Conservation (phyloP, 2,113 vertebrate genomes). For the Coptodon rendalli region DNA sequence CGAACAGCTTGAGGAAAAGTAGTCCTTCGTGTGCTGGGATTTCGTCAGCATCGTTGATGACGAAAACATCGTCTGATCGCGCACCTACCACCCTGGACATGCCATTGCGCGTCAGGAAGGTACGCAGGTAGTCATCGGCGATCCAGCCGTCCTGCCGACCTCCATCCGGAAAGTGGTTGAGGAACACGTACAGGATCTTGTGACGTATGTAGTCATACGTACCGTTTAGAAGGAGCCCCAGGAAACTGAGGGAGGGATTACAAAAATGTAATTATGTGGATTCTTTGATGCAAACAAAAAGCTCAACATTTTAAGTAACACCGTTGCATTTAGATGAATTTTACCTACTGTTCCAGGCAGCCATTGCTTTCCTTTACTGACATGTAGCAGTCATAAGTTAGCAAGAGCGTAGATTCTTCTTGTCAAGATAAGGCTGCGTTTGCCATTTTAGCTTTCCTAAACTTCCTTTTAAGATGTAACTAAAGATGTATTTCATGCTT, state of each 20-base stretch:
- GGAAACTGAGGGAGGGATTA: slow-evolving; percentile 67
- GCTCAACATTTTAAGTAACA: not conserved
- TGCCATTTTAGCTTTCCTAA: not conserved
- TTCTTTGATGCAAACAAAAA: not conserved
- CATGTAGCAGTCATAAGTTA: not conserved
- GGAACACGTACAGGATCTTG: slow-evolving; percentile 94
- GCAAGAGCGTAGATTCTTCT: not conserved
- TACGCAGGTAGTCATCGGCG: slow-evolving; percentile 93
- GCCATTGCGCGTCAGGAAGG: slow-evolving; percentile 87
- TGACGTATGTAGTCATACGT: slow-evolving; percentile 90
- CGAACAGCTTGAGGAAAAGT: slow-evolving; percentile 95
- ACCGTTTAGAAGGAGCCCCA: slow-evolving; percentile 85
- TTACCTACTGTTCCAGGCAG: not conserved
- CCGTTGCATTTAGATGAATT: not conserved
- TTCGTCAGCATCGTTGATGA: slow-evolving; percentile 96
- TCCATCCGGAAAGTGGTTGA: slow-evolving; percentile 91
- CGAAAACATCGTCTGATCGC: slow-evolving; percentile 85
- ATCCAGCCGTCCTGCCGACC: slow-evolving; percentile 98
- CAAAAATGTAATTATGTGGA: not conserved
- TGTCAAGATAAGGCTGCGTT: not conserved
- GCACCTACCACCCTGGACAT: slow-evolving; percentile 78
- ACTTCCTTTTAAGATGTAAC: not conserved
- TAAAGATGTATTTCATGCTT: not conserved
- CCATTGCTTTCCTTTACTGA: not conserved
- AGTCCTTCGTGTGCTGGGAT: slow-evolving; percentile 89